Conservation (phyloP, 2,888 invertebrate genomes). For the Metopia argyrocephala region DNA sequence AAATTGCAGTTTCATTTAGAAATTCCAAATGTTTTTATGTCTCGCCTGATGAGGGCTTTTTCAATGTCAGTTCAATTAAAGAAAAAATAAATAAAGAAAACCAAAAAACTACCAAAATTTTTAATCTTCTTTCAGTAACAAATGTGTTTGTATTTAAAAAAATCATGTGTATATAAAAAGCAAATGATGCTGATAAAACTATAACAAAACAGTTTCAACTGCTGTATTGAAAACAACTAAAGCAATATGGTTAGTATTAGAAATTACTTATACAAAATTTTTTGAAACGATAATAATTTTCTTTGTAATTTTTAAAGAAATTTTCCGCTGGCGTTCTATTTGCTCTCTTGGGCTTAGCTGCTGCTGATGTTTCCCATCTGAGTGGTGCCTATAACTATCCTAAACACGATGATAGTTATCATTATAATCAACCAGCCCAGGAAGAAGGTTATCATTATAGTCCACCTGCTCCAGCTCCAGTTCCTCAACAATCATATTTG, state of each 20-base stretch:
- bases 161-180: constrained; percentile 53
- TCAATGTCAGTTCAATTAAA: constrained; percentile 57
- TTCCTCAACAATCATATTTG: constrained; percentile 48
- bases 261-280: neutral
- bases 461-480: constrained; percentile 34
- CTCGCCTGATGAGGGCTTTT: constrained; percentile 19
- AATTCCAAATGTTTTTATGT: constrained; percentile 4
- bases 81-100: constrained; percentile 37
- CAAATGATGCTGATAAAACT: constrained; percentile 8
- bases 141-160: constrained; percentile 29
- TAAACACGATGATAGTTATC: constrained; percentile 31
- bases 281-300: neutral
- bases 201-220: constrained; percentile 43
- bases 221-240: constrained; percentile 15
- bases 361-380: constrained; percentile 66
- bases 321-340: constrained; percentile 46
- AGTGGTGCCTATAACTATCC: constrained; percentile 43
- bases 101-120: constrained; percentile 18
- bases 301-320: constrained; percentile 55
- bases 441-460: constrained; percentile 27
- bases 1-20: constrained; percentile 10
- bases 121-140: neutral
- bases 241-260: constrained; percentile 39
- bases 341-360: constrained; percentile 58
- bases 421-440: constrained; percentile 32